Conservation (phyloP, 2,113 vertebrate species). For the Hypanus sabinus region DNA sequence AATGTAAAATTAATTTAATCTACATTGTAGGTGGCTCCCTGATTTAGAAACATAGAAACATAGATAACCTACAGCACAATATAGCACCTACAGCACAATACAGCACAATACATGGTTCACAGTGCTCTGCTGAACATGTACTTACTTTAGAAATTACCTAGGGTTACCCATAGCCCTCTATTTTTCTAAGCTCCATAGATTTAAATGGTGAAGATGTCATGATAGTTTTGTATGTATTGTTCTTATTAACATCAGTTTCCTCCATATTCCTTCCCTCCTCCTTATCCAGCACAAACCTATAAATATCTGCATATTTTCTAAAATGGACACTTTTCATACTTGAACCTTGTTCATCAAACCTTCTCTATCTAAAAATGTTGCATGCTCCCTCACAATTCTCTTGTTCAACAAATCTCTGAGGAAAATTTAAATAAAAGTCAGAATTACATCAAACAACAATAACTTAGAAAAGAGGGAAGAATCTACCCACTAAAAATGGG, state of each 20-base stretch:
- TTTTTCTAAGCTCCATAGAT: not conserved
- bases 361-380: not conserved
- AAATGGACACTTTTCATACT: too few species aligned
- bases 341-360: not conserved
- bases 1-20: not conserved
- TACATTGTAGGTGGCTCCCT: not conserved
- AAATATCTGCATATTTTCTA: not conserved
- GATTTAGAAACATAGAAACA: not conserved
- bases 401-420: not conserved
- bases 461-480: not conserved
- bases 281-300: not conserved
- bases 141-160: too few species aligned
- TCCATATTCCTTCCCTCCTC: not conserved
- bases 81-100: too few species aligned
- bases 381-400: not conserved
- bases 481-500: not conserved
- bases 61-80: too few species aligned
- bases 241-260: not conserved
- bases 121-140: too few species aligned
- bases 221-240: not conserved
- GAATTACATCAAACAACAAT: not conserved
- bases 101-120: too few species aligned
- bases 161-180: too few species aligned
- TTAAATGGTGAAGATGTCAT: not conserved
- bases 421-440: not conserved